A percentile compares a stretch with the other conserved stretches of the same genome.
phyloP scores from a whole-genome alignment of 2,797 vertebrate species.

The Tinamus major region DNA sequence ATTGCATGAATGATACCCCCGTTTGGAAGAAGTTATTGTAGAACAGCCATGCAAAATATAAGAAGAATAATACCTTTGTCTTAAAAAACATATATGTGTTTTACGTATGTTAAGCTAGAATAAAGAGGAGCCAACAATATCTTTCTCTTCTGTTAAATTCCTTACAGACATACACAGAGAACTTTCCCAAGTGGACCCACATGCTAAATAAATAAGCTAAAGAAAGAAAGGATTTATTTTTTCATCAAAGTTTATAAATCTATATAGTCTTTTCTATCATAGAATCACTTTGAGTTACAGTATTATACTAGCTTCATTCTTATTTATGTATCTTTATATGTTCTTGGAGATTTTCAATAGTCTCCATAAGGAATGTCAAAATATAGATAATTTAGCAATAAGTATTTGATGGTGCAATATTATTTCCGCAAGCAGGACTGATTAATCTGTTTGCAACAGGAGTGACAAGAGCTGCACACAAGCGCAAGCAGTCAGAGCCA shows the following conservation, averaged over 20 bases:
- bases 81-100: background rate
- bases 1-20: background rate
- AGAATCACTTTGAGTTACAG: background rate
- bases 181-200: background rate
- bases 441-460: background rate
- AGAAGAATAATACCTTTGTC: background rate
- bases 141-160: background rate
- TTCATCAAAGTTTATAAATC: background rate
- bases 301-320: background rate
- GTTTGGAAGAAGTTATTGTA: background rate
- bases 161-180: background rate
- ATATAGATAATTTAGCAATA: background rate
- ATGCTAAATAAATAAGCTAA: background rate
- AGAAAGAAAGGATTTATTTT: background rate
- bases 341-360: background rate
- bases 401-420: background rate
- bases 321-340: background rate
- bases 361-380: background rate
- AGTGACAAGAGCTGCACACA: background rate
- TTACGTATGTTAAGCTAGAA: background rate
- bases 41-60: background rate
- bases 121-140: background rate
- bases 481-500: background rate
- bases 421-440: background rate
- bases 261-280: background rate